phyloP scores from a whole-genome alignment of 1,140 invertebrate genomes.

The Triops cancriformis region DNA sequence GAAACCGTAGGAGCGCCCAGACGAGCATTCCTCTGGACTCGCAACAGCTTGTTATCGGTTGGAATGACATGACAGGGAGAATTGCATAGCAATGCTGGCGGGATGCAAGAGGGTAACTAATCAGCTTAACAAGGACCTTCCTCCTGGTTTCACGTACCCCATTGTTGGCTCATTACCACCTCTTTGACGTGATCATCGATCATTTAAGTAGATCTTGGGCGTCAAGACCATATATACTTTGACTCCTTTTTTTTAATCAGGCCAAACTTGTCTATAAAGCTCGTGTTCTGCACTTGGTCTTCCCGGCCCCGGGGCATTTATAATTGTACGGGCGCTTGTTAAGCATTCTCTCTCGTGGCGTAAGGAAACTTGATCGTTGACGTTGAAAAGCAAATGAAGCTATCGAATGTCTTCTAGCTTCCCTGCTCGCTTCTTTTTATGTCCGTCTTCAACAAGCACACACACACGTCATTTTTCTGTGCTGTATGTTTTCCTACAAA shows the following conservation, averaged over 20 bases:
- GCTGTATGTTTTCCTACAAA: neutral
- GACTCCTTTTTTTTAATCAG: neutral
- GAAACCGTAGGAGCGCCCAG: neutral
- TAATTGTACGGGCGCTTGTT: too few relatives aligned
- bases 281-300: neutral
- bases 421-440: neutral
- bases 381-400: neutral
- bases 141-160: neutral
- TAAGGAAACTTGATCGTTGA: neutral
- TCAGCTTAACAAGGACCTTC: slow-evolving; percentile 10
- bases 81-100: slow-evolving; percentile 1
- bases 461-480: too few relatives aligned
- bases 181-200: neutral
- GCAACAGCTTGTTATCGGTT: neutral
- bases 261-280: neutral
- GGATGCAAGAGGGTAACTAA: neutral
- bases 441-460: neutral
- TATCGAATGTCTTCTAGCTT: neutral
- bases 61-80: neutral
- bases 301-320: neutral
- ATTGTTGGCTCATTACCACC: slow-evolving; percentile 13
- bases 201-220: neutral
- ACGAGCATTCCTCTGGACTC: neutral
- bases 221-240: neutral
- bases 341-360: neutral